Percentiles rank a stretch among this genome's conserved stretches.
These are phyloP conservation scores for Micrastur ruficollis DNA, from an alignment of 2,797 vertebrate genomes.

Conservation along the genomic window DNA sequence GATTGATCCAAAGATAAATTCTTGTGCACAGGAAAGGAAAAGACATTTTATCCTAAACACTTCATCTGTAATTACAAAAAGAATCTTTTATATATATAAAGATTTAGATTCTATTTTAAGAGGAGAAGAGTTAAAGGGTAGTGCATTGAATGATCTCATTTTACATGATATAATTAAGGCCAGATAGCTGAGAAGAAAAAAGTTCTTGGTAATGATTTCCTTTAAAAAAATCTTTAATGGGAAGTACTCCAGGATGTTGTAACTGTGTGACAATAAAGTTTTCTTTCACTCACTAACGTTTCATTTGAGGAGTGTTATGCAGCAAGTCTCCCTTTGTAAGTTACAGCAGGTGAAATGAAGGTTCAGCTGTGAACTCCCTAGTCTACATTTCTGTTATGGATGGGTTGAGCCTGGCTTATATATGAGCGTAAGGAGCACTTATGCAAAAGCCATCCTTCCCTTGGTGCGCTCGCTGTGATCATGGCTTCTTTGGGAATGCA, in stretches of 20 bases:
- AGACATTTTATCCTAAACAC: not conserved
- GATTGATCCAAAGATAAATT: not conserved
- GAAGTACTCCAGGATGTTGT: not conserved
- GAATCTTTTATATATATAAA: not conserved
- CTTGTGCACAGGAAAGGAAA: not conserved
- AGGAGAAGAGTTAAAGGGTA: not conserved
- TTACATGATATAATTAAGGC: not conserved
- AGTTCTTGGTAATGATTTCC: not conserved
- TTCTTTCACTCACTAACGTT: not conserved
- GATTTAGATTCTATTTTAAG: not conserved
- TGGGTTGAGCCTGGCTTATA: not conserved
- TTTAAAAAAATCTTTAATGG: not conserved
- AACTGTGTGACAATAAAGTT: not conserved
- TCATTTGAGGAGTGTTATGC: not conserved
- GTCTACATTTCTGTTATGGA: not conserved
- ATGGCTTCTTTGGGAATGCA: not conserved
- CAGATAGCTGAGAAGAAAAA: not conserved
- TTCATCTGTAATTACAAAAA: conserved; percentile 11
- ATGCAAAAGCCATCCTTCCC: not conserved
- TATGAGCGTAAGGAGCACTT: not conserved
- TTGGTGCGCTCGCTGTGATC: not conserved
- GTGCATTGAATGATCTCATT: not conserved
- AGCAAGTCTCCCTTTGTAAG: not conserved
- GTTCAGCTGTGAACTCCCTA: not conserved
- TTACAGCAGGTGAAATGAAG: not conserved